Evolutionary conservation across 2,113 vertebrate genomes (phyloP).

Genomic region (Sinocyclocheilus grahami): DNA sequence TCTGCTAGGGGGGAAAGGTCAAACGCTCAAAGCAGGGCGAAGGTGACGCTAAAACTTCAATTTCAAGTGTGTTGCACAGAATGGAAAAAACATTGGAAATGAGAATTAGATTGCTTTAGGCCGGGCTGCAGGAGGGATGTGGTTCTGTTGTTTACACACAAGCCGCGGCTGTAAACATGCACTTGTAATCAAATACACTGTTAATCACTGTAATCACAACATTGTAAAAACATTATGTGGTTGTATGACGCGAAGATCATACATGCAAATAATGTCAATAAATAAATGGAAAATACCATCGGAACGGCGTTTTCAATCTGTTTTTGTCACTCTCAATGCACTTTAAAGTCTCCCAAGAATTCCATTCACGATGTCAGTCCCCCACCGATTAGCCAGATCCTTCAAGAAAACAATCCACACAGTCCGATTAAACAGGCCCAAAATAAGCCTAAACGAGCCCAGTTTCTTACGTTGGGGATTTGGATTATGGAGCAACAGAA

Average conservation of each 20-base stretch:
- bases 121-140: not conserved
- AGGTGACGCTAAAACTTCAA: not conserved
- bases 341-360: constrained; percentile 5
- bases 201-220: not conserved
- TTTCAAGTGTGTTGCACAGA: not conserved
- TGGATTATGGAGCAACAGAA: not conserved
- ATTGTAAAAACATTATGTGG: not conserved
- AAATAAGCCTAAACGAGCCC: not conserved
- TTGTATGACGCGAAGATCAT: not conserved
- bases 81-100: not conserved
- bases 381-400: not conserved
- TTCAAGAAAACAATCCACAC: not conserved
- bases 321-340: not conserved
- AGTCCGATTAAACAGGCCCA: not conserved
- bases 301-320: not conserved
- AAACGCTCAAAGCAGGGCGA: not conserved
- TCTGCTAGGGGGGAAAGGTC: not conserved
- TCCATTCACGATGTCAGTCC: constrained; percentile 17
- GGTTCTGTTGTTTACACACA: constrained; percentile 37
- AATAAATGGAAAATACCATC: constrained; percentile 3
- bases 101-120: not conserved
- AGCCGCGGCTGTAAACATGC: not conserved
- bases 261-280: not conserved
- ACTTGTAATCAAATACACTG: constrained; percentile 21
- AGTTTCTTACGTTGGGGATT: not conserved